Evolutionary conservation across 2,113 vertebrate species (phyloP), one percentile per base, ranked within the genome.

Genomic region (Euleptes europaea): DNA sequence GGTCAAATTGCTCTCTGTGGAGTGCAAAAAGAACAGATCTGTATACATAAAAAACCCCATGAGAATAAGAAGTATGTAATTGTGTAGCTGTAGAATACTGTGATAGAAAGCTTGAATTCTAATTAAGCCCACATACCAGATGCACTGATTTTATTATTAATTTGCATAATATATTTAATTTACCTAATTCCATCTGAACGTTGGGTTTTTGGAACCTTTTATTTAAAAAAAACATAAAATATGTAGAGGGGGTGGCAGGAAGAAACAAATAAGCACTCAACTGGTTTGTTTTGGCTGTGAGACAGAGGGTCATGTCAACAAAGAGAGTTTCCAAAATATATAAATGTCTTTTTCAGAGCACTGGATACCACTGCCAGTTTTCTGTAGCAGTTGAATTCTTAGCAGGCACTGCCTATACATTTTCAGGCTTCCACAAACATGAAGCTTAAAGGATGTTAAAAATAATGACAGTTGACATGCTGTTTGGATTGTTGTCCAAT

Each of bases 1-100:
- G 74, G 85, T 85, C 80, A 91, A 92, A 88, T 84, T 80, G 26
- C 21, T 79, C 92, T 88, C 83, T 83, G 74, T 80, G 89, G 82
- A 60, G 63, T 47, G 0, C 12, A 17, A 66, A 72, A 69, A 85
- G 28, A 70, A 86, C 67, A 89, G 84, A 19, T 21, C 49, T 88
- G 35, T 84, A 82, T 84, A 85, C 75, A 89, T 90, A 90, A 65
- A 88, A 82, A 38, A 80, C 82, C 14, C 83, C 84, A 63, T 66
- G 84, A 78, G 74, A 89, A 26, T 2, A 67, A 73, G 78, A 44
- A 80, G 47, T 40, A 13, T 57, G 40, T 71, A 57, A 57, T 78
- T 10, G 23, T 49, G 63, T 71, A 13, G 17, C 21, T 57, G 38
- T 44, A 31, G 28, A 78, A 57, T 70, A 44, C 4, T 78, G 47